Evolutionary conservation across 2,888 invertebrate species (phyloP), one percentile per base, ranked within the genome.

Genomic region (Xestia ashworthii): DNA sequence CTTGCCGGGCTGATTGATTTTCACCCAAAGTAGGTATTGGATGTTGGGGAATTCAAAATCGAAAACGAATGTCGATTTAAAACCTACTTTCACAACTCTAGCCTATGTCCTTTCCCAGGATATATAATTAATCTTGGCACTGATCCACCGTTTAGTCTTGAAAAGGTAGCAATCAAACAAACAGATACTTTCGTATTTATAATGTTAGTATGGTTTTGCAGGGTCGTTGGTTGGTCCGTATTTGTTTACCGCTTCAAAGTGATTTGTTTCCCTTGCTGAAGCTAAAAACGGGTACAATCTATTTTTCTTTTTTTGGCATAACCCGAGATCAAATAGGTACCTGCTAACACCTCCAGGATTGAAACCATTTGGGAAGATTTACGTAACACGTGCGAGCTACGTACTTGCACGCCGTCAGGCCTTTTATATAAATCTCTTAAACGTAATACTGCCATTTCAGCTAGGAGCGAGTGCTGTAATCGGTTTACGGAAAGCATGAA

Each of bases 311-410:
- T 25, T 32, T 14, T 25, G 6, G 3, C 46, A 38, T 5, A 53
- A 53, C 16, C 44, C 53, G 1, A 32, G 19, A 32, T 25, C 22
- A 38, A 44, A 67, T 44, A 32, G 32, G 32, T 32, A 44, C 22
- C 8, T 19, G 53, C 46, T 53, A 32, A 25, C 66, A 67, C 25
- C 32, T 55, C 44, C 25, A 44, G 25, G 38, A 80, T 58, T n/a
- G 66, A 32, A 25, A 67, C 22, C n/a, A 50, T 81, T 60, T 60
- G 4, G 5, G n/a, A 60, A 60, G 32, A 81, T 76, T 76, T 44
- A 50, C 32, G 38, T 55, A 67, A 76, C 53, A 25, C n/a, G n/a
- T 44, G 44, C 50, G 55, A 58, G 19, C 22, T 55, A 48, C 6
- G 53, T 73, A 65, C 32, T 32, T 32, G 32, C 32, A 48, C 22